Base-by-base conservation (phyloP, 2,888 invertebrate genomes). In the Yponomeuta sedellus region DNA sequence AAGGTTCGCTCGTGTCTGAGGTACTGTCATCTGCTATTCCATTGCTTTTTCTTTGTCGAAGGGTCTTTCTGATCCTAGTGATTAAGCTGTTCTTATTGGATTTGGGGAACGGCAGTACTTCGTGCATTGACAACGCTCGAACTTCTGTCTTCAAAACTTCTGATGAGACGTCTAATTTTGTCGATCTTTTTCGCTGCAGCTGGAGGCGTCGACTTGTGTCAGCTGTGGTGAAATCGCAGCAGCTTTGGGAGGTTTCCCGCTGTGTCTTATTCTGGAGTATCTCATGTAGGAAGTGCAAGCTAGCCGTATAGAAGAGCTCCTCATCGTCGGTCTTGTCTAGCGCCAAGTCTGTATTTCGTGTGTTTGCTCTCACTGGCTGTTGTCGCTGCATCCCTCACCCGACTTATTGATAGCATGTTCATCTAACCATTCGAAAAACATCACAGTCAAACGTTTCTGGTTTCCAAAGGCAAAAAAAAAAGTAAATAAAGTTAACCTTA, bases 91-190 rank as follows among this genome's bases (percentile, higher is more conserved):
- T 74, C 65, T 75, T 85, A 62, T 71, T 81, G 0, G 83, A 76
- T 72, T 86, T 88, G 2, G 89, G 89, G 69, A 82, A 88, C 1
- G 88, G 87, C 62, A 90, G 71, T n/a, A 90, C 77, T 79, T 88
- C 83, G 61, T 81, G 77, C 81, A 89, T 86, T 8, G 85, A 44
- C n/a, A 66, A 61, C 16, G 20, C n/a, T n/a, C 25, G 61, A 12
- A 10, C 2, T 1, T 58, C 58, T 58, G 58, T 19, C 44, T 52
- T 52, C 44, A 16, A 16, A 16, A 16, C 12, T 52, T 52, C 44
- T 16, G 16, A 16, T 16, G 12, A 16, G 12, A 16, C 44, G 12
- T 52, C 44, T 52, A 16, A 52, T 52, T 52, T 52, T 16, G n/a
- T n/a, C n/a, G 44, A 52, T 52, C 3, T 52, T 5, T 44, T 44